These are phyloP conservation scores for Mallotus villosus DNA, from an alignment of 2,797 vertebrate species.

Conservation along the genomic window DNA sequence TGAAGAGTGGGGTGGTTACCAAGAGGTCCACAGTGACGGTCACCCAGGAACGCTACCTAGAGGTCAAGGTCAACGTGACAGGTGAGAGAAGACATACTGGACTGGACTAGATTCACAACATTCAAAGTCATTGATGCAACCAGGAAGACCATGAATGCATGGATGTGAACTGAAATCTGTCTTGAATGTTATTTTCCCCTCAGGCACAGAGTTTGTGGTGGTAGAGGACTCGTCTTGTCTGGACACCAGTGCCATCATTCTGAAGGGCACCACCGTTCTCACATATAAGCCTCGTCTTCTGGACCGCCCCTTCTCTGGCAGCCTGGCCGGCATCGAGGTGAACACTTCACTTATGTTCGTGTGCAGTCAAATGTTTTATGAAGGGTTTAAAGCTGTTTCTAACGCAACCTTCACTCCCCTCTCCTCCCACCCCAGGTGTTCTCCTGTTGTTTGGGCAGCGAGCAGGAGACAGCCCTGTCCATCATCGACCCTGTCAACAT, in stretches of 20 bases:
- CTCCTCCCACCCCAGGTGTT: conserved; percentile 80
- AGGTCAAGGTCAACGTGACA: conserved; percentile 95
- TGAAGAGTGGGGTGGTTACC: conserved; percentile 93
- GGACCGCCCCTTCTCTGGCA: conserved; percentile 94
- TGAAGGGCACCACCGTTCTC: conserved; percentile 96
- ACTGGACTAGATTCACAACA: background rate
- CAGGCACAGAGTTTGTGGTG: conserved; percentile 97
- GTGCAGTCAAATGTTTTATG: background rate
- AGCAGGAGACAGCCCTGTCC: conserved; percentile 93
- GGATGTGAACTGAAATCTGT: conserved; percentile 1
- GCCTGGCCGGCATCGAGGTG: conserved; percentile 93
- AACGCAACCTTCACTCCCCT: background rate
- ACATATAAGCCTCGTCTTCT: conserved; percentile 93
- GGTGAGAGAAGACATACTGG: conserved; percentile 68
- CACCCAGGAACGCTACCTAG: conserved; percentile 83
- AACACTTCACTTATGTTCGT: conserved; percentile 26
- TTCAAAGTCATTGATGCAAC: background rate
- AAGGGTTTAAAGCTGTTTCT: background rate
- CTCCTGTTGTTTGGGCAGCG: conserved; percentile 91
- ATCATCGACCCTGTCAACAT: conserved; percentile 96
- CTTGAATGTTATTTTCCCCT: background rate
- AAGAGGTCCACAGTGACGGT: conserved; percentile 89
- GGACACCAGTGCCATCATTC: conserved; percentile 91
- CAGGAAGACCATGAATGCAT: background rate
- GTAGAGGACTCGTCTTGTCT: conserved; percentile 91